Base-by-base conservation (phyloP, 2,797 vertebrate species). In the Sebastes melanostomus region DNA sequence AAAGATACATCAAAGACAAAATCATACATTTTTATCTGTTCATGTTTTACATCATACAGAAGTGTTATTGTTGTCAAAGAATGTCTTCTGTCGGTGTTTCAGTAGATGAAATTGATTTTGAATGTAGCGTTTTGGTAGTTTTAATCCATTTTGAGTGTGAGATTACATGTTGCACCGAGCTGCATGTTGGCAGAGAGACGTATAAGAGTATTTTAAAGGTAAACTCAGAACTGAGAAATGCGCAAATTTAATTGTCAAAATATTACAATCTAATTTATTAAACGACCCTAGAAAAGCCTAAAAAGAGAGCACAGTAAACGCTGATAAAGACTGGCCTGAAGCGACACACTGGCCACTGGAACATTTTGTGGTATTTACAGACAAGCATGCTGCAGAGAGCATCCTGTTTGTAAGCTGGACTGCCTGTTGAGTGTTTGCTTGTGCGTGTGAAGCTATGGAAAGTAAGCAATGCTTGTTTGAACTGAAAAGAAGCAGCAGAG, bases 401-500 rank as follows among this genome's bases (percentile, higher is more conserved):
- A 93, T 94, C 93, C 93, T 94, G 92, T 94, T 87, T 89, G 86
- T 55, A 69, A 67, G 79, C 72, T 89, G 90, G 91, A 90, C 90
- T 76, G 66, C 77, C 72, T 86, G 13, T 72, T 75, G 22, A 62
- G 70, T 68, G 65, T 69, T 52, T 71, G 70, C 22, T 13, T 70
- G 42, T 63, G 67, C 54, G 50, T 56, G 24, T 75, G 59, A 59
- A 20, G 74, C 18, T 66, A 34, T 69, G 86, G 81, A 91, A 91
- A 86, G 69, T 86, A 66, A 55, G 66, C 36, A 50, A 2, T 24
- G 12, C 62, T 77, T 11, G 27, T 65, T 59, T 52, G 6, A 70
- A 55, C 34, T 67, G 29, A 59, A 71, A 69, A 24, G 62, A 52
- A 72, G 67, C 54, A 38, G 20, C 8, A 46, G 2, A 13, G 1